Evolutionary conservation across 2,797 vertebrate genomes (phyloP).

Genomic region (Microctenopoma steveboyesi): DNA sequence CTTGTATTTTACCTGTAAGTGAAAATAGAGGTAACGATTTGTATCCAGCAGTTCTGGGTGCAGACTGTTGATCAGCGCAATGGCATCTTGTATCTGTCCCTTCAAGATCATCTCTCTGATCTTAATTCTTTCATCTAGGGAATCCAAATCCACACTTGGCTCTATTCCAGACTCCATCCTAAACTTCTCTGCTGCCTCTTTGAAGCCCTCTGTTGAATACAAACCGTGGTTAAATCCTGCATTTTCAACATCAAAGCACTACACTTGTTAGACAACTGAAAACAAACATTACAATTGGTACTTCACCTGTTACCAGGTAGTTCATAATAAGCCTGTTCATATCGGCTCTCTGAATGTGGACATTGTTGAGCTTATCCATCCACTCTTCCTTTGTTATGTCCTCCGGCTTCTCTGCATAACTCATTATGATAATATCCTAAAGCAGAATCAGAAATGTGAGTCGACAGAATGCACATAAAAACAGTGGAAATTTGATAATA

Average conservation of each 20-base stretch:
- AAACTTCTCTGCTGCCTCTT: constrained; percentile 98
- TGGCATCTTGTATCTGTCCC: constrained; percentile 97
- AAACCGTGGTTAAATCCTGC: not conserved
- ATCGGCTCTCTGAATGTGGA: constrained; percentile 97
- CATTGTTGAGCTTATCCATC: constrained; percentile 99
- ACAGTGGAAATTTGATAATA: not conserved
- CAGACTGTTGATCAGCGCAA: constrained; percentile 95
- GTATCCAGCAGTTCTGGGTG: constrained; percentile 97
- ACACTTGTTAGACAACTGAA: not conserved
- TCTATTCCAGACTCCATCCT: constrained; percentile 98
- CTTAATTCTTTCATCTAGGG: constrained; percentile 96
- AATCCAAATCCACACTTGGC: constrained; percentile 95
- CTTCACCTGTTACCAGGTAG: constrained; percentile 95
- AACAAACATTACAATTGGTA: not conserved
- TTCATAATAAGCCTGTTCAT: constrained; percentile 99
- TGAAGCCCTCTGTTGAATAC: constrained; percentile 91
- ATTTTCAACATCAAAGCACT: not conserved
- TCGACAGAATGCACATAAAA: not conserved
- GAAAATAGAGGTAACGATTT: constrained; percentile 97
- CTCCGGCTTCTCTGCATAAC: constrained; percentile 97
- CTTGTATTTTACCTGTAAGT: constrained; percentile 88
- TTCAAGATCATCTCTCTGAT: constrained; percentile 98
- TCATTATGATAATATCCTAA: constrained; percentile 87
- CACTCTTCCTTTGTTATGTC: constrained; percentile 98
- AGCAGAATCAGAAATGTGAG: constrained; percentile 1